A percentile compares a stretch with the other conserved stretches of the same genome.
These are phyloP conservation scores for Mystacornis crossleyi DNA, from an alignment of 2,113 vertebrate species.

Conservation along the genomic window DNA sequence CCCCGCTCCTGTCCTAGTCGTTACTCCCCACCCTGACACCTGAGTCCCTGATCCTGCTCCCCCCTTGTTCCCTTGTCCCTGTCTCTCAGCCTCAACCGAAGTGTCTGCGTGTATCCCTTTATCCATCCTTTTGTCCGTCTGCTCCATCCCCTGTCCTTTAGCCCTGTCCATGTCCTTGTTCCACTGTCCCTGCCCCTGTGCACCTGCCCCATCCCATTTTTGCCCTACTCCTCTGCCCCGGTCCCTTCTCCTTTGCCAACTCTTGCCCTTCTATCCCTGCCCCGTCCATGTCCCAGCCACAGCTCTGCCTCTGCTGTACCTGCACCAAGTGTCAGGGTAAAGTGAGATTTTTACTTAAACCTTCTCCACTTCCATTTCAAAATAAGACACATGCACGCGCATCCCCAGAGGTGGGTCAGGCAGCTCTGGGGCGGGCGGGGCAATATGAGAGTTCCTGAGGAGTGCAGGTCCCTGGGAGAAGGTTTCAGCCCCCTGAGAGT, in stretches of 20 bases:
- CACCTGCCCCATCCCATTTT: background rate
- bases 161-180: background rate
- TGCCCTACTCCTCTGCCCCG: fast-evolving
- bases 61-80: background rate
- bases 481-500: fast-evolving
- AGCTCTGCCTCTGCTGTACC: background rate
- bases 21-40: background rate
- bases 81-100: background rate
- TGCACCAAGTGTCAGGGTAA: background rate
- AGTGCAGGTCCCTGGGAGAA: background rate
- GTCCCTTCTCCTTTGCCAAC: background rate
- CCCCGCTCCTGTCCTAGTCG: background rate
- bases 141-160: background rate
- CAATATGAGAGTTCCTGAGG: background rate
- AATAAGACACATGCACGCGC: fast-evolving
- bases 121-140: background rate
- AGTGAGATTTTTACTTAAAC: background rate
- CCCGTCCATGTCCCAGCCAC: too few species aligned
- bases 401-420: fast-evolving
- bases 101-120: background rate
- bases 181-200: background rate
- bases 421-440: background rate
- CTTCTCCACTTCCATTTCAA: background rate
- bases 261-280: background rate
- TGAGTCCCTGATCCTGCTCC: background rate